Conservation (phyloP, 1,140 invertebrate species). For the Drosophila carrolli region DNA sequence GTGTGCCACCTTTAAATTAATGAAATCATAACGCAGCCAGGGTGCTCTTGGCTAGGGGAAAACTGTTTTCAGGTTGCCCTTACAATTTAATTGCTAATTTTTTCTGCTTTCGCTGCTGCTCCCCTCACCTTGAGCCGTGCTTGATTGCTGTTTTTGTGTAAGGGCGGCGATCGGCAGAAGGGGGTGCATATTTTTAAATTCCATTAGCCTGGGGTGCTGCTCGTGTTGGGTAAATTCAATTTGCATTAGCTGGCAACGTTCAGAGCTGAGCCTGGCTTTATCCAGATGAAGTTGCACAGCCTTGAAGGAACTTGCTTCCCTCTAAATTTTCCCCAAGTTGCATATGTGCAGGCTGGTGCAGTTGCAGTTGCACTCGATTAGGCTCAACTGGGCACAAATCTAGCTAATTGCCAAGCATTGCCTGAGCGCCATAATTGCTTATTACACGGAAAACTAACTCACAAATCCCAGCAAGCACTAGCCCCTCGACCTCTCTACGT, state of each 20-base stretch:
- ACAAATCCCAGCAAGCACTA: constrained; percentile 44
- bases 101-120: constrained; percentile 47
- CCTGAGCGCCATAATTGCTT: constrained; percentile 64
- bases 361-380: constrained; percentile 45
- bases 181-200: constrained; percentile 68
- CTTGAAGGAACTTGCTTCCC: constrained; percentile 13
- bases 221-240: constrained; percentile 57
- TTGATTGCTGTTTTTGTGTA: constrained; percentile 62
- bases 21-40: constrained; percentile 66
- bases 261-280: constrained; percentile 21
- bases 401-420: constrained; percentile 63
- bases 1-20: constrained; percentile 54
- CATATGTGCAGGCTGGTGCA: constrained; percentile 30
- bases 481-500: constrained; percentile 7
- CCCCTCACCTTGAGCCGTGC: constrained; percentile 49
- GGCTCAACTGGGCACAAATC: constrained; percentile 59
- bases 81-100: constrained; percentile 76
- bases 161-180: background rate
- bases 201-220: constrained; percentile 52
- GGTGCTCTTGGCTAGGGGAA: constrained; percentile 25
- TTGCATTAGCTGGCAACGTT: constrained; percentile 52
- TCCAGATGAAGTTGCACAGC: constrained; percentile 7
- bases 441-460: constrained; percentile 73
- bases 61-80: constrained; percentile 53
- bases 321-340: background rate